Evolutionary conservation across 1,140 invertebrate genomes (phyloP).

Genomic region (Acromyrmex heyeri): DNA sequence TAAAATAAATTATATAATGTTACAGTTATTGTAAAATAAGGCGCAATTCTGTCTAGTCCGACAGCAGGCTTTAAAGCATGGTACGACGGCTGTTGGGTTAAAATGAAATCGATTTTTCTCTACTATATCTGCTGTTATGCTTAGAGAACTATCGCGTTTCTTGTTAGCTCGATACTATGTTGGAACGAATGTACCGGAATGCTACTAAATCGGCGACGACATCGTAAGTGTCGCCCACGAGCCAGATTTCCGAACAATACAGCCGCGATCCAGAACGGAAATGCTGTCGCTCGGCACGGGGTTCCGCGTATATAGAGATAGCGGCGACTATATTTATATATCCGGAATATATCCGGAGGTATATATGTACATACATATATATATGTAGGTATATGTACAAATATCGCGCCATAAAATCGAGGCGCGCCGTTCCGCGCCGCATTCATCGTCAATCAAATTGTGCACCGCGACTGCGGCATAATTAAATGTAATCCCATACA

Average conservation of each 20-base stretch:
- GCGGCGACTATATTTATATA: conserved; percentile 66
- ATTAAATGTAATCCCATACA: conserved; percentile 61
- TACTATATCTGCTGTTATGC: background rate
- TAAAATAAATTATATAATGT: background rate
- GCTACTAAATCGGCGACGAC: conserved; percentile 34
- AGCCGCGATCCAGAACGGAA: conserved; percentile 60
- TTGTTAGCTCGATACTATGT: conserved; percentile 6
- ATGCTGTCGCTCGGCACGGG: conserved; percentile 38
- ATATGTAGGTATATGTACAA: conserved; percentile 39
- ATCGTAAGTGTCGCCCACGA: conserved; percentile 55
- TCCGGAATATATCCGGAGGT: conserved; percentile 61
- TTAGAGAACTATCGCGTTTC: conserved; percentile 23
- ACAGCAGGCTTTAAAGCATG: background rate
- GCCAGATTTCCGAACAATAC: conserved; percentile 62
- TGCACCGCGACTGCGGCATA: conserved; percentile 41
- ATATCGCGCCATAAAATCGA: conserved; percentile 71
- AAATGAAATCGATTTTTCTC: conserved; percentile 16
- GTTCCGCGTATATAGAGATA: conserved; percentile 51
- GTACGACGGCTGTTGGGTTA: background rate
- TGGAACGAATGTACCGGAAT: conserved; percentile 24
- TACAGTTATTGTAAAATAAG: no score
- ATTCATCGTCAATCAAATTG: conserved; percentile 70
- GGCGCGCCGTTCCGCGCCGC: conserved; percentile 64
- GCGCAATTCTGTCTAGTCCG: background rate
- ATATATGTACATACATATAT: background rate